Percentiles rank a stretch among this genome's conserved stretches.
Evolutionary conservation across 2,888 invertebrate species (phyloP).

Genomic region (Andrena bicolor): DNA sequence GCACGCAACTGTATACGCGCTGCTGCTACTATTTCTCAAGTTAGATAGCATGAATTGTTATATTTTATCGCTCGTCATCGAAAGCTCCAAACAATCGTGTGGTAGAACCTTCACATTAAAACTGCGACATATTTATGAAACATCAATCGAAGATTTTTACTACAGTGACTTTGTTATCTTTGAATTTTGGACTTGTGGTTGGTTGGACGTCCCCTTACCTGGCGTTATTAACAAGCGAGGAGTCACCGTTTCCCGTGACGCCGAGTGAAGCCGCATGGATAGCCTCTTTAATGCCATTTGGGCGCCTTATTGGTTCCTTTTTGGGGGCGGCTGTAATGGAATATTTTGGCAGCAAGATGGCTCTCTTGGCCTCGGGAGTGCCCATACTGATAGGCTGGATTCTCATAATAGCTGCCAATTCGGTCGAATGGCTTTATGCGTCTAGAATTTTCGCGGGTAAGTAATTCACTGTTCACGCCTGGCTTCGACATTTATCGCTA

Average conservation of each 20-base stretch:
- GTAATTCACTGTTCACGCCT: not conserved
- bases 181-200: slow-evolving; percentile 70
- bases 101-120: not conserved
- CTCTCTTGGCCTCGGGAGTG: slow-evolving; percentile 56
- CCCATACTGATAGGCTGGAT: slow-evolving; percentile 69
- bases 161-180: slow-evolving; percentile 72
- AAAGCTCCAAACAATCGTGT: not conserved
- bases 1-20: not conserved
- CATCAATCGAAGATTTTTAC: slow-evolving; percentile 29
- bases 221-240: slow-evolving; percentile 64
- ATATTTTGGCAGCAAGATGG: slow-evolving; percentile 66
- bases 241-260: slow-evolving; percentile 64
- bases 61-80: not conserved
- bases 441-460: slow-evolving; percentile 67
- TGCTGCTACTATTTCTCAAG: no score
- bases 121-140: not conserved
- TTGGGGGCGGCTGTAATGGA: slow-evolving; percentile 63
- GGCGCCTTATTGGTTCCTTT: slow-evolving; percentile 73
- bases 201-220: slow-evolving; percentile 80
- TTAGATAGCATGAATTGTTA: not conserved
- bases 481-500: not conserved
- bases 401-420: slow-evolving; percentile 64
- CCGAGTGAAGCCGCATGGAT: slow-evolving; percentile 73
- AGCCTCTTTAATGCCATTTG: slow-evolving; percentile 72
- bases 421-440: slow-evolving; percentile 65